A percentile compares a stretch with the other conserved stretches of the same genome.
These are phyloP conservation scores for Pocillopora grandis DNA, from an alignment of 92 coral and sea anemone genomes.

Conservation along the genomic window DNA sequence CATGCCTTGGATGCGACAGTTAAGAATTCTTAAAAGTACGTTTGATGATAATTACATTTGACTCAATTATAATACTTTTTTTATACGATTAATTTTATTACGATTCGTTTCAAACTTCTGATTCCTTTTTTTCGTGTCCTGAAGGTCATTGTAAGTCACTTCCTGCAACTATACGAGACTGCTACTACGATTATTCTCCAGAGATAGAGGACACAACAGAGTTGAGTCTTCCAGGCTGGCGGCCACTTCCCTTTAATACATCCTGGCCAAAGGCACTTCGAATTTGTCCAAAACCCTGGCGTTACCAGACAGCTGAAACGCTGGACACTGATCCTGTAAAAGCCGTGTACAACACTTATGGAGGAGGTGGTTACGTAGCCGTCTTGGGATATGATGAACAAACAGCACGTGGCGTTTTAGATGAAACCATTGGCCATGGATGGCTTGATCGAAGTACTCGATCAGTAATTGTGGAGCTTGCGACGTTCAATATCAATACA, in stretches of 20 bases:
- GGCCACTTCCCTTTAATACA: constrained; percentile 13
- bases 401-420: constrained; percentile 30
- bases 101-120: background rate
- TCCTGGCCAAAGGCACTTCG: constrained; percentile 37
- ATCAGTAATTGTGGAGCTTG: constrained; percentile 41
- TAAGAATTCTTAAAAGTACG: constrained; percentile 24
- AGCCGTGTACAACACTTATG: constrained; percentile 10
- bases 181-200: constrained; percentile 12
- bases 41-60: too few relatives aligned
- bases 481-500: constrained; percentile 46
- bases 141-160: constrained; percentile 5
- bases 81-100: background rate
- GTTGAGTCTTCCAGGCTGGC: constrained; percentile 48
- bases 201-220: constrained; percentile 21
- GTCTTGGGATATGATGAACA: constrained; percentile 44
- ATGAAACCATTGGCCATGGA: constrained; percentile 15
- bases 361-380: constrained; percentile 52
- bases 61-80: background rate
- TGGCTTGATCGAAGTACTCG: constrained; percentile 59
- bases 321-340: constrained; percentile 16
- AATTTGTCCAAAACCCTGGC: constrained; percentile 55
- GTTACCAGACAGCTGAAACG: constrained; percentile 23
- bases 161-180: background rate
- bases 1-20: constrained; percentile 48
- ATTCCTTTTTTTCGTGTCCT: background rate